Evolutionary conservation across 2,113 vertebrate species (phyloP).

Genomic region (Atractosteus spatula): DNA sequence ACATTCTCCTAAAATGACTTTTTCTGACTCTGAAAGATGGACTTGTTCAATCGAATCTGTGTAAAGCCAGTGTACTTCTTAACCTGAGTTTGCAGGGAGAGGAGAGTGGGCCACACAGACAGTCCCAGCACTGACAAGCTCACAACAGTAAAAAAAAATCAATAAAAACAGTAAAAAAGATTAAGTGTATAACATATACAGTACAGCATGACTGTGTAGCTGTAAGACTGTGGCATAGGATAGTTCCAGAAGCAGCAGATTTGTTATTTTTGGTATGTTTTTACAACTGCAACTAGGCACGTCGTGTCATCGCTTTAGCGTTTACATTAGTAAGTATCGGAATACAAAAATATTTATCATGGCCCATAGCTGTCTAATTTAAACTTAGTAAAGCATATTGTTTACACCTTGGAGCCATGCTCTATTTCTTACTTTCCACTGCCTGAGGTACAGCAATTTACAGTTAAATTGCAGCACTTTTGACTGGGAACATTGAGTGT

Average conservation of each 20-base stretch:
- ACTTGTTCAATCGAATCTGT: too few relatives aligned
- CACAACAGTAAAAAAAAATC: too few relatives aligned
- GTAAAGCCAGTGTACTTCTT: too few relatives aligned
- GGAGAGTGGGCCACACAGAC: too few relatives aligned
- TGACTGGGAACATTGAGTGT: slow-evolving; percentile 65
- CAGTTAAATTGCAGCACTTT: slow-evolving; percentile 68
- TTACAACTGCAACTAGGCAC: slow-evolving; percentile 29
- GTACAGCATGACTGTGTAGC: too few relatives aligned
- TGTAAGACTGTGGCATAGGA: too few relatives aligned
- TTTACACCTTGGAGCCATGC: slow-evolving; percentile 52
- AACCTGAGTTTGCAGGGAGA: too few relatives aligned
- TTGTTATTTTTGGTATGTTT: slow-evolving; percentile 45
- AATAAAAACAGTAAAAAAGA: too few relatives aligned
- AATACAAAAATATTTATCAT: slow-evolving; percentile 60
- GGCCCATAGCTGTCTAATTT: slow-evolving; percentile 65
- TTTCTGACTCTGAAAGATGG: too few relatives aligned
- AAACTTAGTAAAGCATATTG: slow-evolving; percentile 63
- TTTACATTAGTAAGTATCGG: slow-evolving; percentile 58
- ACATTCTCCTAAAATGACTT: too few relatives aligned
- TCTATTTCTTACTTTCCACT: slow-evolving; percentile 60
- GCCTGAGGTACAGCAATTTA: slow-evolving; percentile 62
- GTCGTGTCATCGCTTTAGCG: not conserved
- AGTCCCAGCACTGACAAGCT: too few relatives aligned
- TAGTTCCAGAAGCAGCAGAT: slow-evolving; percentile 35
- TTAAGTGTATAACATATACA: too few relatives aligned